Evolutionary conservation across 1,140 invertebrate genomes (phyloP), one percentile per base, ranked within the genome.

Genomic region (Tetramorium alpestre): DNA sequence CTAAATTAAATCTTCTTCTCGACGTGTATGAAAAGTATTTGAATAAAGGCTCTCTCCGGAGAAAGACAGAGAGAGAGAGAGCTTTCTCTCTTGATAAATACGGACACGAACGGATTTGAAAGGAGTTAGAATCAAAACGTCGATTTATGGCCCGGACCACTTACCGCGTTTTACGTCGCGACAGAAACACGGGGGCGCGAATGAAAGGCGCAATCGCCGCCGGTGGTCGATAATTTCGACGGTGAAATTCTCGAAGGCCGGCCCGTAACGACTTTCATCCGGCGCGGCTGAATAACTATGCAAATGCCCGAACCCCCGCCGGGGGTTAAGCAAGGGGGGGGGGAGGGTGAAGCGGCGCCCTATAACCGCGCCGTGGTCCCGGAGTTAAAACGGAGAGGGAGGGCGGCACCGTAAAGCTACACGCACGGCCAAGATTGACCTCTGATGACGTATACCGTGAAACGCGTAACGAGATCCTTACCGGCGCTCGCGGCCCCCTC

Each of bases 211-310:
- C 70, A 90, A 88, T 70, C 70, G 60, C 16, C 33, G 16, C 44
- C 38, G 49, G 56, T 56, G 85, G 58, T 65, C 87, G 67, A 88
- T 85, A 91, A 91, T 90, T 91, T 90, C 90, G 87, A 73, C 80
- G 82, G 90, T 72, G 87, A 86, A 90, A 87, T 89, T 82, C 80
- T 72, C 80, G 60, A 60, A 76, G 80, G 80, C 84, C 75, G 67
- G 78, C 60, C 72, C 86, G 89, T 93, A 93, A 94, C 91, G 89
- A 92, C 92, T 87, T 89, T 91, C 78, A 87, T 86, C 90, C 77
- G 77, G 80, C 89, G 77, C 62, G 88, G 86, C 88, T 84, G 87
- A 91, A 93, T 93, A 94, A 93, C 90, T 92, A 93, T 93, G 93
- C 92, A 92, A 93, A 93, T 91, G 93, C 92, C 86, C 25, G 51